Conservation (phyloP, 2,888 invertebrate species). For the Carterocephalus palaemon region DNA sequence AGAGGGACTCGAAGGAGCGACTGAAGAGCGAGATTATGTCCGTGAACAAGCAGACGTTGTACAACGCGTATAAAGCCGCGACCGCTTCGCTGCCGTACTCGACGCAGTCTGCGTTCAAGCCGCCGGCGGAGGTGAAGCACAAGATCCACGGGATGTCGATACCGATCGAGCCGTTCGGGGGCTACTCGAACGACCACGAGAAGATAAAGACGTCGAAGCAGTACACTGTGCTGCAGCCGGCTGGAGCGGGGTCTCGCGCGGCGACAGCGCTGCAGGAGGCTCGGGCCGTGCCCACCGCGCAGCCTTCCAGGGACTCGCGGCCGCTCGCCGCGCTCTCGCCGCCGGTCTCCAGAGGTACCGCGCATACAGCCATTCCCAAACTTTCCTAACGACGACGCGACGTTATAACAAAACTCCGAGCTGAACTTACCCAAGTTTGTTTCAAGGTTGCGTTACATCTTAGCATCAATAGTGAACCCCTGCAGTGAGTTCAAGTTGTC, state of each 20-base stretch:
- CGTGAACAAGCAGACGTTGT: conserved; percentile 75
- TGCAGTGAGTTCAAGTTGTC: conserved; percentile 14
- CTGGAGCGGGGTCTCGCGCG: conserved; percentile 87
- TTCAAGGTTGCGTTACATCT: conserved; percentile 52
- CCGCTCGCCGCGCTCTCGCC: conserved; percentile 83
- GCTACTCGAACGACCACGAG: conserved; percentile 80
- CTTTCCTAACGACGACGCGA: conserved; percentile 67
- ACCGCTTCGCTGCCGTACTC: conserved; percentile 82
- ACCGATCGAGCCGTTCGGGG: conserved; percentile 86
- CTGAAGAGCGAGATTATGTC: conserved; percentile 72
- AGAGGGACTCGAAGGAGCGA: conserved; percentile 70
- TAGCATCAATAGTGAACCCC: conserved; percentile 12
- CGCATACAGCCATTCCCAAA: conserved; percentile 58
- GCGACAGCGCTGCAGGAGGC: conserved; percentile 90
- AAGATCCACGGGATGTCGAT: conserved; percentile 59
- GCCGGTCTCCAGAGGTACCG: conserved; percentile 86
- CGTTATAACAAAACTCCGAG: conserved; percentile 65
- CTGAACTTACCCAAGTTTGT: conserved; percentile 70
- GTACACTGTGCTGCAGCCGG: conserved; percentile 92
- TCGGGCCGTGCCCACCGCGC: conserved; percentile 72
- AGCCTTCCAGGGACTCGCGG: conserved; percentile 71
- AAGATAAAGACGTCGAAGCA: conserved; percentile 82
- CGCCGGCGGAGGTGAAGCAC: conserved; percentile 83
- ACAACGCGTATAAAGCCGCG: conserved; percentile 76
- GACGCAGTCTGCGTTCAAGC: conserved; percentile 88